Evolutionary conservation across 2,113 vertebrate genomes (phyloP), one percentile per base, ranked within the genome.

Genomic region (Noctilio leporinus): DNA sequence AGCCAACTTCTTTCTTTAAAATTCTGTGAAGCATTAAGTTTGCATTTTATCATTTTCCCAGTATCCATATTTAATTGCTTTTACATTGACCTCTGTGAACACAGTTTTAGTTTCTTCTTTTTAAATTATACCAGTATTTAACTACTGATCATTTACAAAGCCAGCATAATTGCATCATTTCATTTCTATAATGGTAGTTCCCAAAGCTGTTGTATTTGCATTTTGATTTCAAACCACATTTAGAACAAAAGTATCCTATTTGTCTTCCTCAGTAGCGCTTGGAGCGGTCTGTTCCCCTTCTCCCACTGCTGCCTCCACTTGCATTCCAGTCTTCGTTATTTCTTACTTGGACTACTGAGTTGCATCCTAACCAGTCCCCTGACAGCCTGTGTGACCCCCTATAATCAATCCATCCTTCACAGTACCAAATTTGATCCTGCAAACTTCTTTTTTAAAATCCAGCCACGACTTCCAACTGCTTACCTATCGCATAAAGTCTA

Each of bases 1-100:
- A 77, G 45, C 30, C 64, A 78, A 19, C 38, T 91, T 77, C 47
- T 83, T 92, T 62, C 38, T 91, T 96, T 53, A 93, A 59, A 93
- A 93, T 62, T 62, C 38, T 84, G 7, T 15, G 57, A 75, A 57
- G 14, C 3, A 24, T 53, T 53, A 28, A 33, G 6, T 91, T 86
- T 91, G 73, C 9, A 70, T 89, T 86, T 83, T 33, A 69, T 62
- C 4, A 69, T 76, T 64, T 87, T 26, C n/a, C 7, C 22, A 10
- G 20, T 93, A 80, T 10, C 5, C 38, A 93, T 65, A 62, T 28
- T 85, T 80, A 82, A 70, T n/a, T n/a, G 40, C 43, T 65, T 91
- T 73, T 51, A 53, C 9, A 59, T 62, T 57, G 26, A 28, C 14
- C 45, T 95, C 30, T 57, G n/a, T 76, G 57, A 78, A 78, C 51